Base-by-base conservation (phyloP, 1,140 invertebrate genomes). In the Zaprionus kolodkinae region DNA sequence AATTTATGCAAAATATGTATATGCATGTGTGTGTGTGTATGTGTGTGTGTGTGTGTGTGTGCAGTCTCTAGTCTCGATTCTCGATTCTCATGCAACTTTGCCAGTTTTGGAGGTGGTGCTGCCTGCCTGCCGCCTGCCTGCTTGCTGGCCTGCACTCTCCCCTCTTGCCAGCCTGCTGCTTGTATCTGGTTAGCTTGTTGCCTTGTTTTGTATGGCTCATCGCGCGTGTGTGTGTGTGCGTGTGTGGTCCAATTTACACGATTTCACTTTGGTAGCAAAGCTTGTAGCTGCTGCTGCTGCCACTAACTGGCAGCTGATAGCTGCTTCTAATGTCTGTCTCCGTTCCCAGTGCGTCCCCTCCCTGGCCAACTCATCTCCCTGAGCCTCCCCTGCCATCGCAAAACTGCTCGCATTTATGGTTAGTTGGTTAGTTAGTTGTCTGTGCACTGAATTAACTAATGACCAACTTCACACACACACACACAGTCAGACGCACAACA, bases 1-100 rank as follows among this genome's bases (percentile, higher is more conserved):
- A 88, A 88, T 88, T 88, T 88, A 88, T 88, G 84, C 84, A 84
- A 88, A 88, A 88, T 88, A 89, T 88, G 80, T 89, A 80, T 79
- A 64, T 36, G 36, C 35, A 52, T 3, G 0, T 7, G 7, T 60
- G 7, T 67, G 50, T 55, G 30, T n/a, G 10, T 48, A n/a, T n/a
- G 59, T 15, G 60, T 33, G 55, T 21, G 30, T 38, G 33, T 65
- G 17, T 50, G 30, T 38, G 33, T 65, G 17, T 68, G 66, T 55
- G 35, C n/a, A n/a, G 30, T n/a, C 55, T 57, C 60, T 25, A 6
- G 72, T 62, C 65, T 72, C 62, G 62, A 75, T 74, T 68, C 74
- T 66, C 67, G 15, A 33, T 15, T 36, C 67, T 25, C 59, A 48
- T 75, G 60, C 72, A 70, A 64, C 52, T 57, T 87, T 87, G 73